Conservation (phyloP, 2,797 vertebrate genomes). For the Meriones psammophilus region DNA sequence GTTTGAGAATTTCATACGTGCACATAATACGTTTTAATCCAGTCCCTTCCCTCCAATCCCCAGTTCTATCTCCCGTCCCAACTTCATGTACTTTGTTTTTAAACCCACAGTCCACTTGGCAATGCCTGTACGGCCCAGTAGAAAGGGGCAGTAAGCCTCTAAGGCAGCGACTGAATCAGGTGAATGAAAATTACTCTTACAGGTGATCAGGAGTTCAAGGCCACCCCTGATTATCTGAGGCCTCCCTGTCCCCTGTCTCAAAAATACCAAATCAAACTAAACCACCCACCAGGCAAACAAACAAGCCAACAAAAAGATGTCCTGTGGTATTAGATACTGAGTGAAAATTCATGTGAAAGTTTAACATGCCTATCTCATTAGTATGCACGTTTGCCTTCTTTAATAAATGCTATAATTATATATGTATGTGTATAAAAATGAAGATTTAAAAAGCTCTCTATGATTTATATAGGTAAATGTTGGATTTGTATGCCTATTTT, state of each 20-base stretch:
- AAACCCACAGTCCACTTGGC: neutral
- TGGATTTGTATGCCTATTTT: neutral
- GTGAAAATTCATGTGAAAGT: neutral
- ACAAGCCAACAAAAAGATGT: neutral
- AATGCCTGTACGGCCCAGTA: neutral
- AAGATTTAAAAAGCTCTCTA: neutral
- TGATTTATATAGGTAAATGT: neutral
- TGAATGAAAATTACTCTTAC: too few species aligned
- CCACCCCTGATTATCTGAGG: neutral
- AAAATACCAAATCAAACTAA: neutral
- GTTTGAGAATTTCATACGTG: neutral
- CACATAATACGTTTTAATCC: neutral
- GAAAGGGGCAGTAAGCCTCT: too few species aligned
- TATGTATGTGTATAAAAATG: neutral
- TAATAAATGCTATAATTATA: neutral
- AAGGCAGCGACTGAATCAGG: too few species aligned
- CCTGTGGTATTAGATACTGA: neutral
- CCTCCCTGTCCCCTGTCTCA: neutral
- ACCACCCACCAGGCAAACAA: neutral
- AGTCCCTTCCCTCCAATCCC: neutral
- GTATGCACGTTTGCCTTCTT: neutral
- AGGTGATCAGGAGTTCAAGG: neutral
- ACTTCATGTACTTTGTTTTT: neutral
- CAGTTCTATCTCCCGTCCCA: neutral
- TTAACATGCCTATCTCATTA: neutral